Base-by-base conservation (phyloP, 2,888 invertebrate genomes). In the Lamellibrachia columna region DNA sequence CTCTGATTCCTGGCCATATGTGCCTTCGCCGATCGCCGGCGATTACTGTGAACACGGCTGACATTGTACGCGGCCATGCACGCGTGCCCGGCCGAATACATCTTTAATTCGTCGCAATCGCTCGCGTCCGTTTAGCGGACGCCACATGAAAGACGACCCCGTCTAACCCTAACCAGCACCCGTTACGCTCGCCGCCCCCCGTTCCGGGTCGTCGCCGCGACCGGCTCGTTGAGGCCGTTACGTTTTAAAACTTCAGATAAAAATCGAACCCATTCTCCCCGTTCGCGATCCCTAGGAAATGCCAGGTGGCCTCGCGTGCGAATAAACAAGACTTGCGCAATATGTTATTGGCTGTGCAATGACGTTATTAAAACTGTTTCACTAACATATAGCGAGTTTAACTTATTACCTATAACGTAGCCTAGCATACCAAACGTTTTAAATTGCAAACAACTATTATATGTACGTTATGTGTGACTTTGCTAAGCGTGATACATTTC, bases 61-160 rank as follows among this genome's bases (percentile, higher is more conserved):
- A 15, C 75, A 75, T 75, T 75, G 75, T 75, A 22, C 75, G 75
- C 75, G 75, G 75, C 75, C 75, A 75, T 22, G n/a, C 75, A 75
- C 75, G 75, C 75, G 75, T 75, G 75, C 75, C 75, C 75, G 75
- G 4, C 75, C 75, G 75, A 75, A 75, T 75, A 15, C 75, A n/a
- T 75, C 75, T 75, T 75, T 75, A 75, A 75, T 75, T 75, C 75
- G 75, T 75, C 75, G 22, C 75, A 75, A 15, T 75, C 75, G 75
- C 75, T 15, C 75, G 75, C 75, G 75, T n/a, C 75, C 15, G 75
- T 22, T 75, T 11, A 75, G 22, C 75, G 75, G 75, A 75, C 75
- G 75, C 75, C 75, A 75, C 75, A 75, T 75, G 75, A 75, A 75
- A 75, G 75, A 75, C 75, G 22, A 75, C 75, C 75, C 6, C 22